These are phyloP conservation scores for Magallana nippona DNA, from an alignment of 2,888 invertebrate species.

Conservation along the genomic window DNA sequence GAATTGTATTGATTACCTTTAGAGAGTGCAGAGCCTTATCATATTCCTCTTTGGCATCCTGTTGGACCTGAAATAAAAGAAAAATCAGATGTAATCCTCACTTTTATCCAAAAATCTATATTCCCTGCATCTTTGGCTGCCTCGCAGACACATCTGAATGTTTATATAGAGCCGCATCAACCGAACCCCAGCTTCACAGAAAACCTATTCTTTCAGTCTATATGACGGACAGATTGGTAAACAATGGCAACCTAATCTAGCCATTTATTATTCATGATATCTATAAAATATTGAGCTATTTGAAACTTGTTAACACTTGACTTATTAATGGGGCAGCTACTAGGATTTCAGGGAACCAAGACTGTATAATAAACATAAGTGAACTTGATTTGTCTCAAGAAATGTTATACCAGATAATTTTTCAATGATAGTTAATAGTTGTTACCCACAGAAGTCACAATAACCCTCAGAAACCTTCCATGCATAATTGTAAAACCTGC, in stretches of 20 bases:
- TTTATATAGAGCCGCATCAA: background rate
- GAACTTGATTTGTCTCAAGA: too few relatives aligned
- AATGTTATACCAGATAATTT: too few relatives aligned
- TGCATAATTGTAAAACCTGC: too few relatives aligned
- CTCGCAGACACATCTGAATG: background rate
- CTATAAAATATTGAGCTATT: background rate
- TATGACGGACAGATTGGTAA: background rate
- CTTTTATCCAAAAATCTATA: conserved; percentile 9
- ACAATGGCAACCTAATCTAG: background rate
- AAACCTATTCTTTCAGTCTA: background rate
- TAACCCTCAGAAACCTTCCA: too few relatives aligned
- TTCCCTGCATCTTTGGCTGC: background rate
- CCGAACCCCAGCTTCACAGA: background rate
- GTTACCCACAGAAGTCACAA: too few relatives aligned
- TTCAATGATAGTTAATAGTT: too few relatives aligned
- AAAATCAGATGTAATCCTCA: conserved; percentile 15
- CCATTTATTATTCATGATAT: conserved; percentile 18
- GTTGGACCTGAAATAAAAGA: conserved; percentile 61
- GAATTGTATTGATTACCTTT: conserved; percentile 54
- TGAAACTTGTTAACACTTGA: conserved; percentile 3
- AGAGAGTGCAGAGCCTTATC: conserved; percentile 64
- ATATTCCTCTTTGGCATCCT: conserved; percentile 68
- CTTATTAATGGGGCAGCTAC: background rate
- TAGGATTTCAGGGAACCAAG: too few relatives aligned
- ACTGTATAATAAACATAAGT: too few relatives aligned